phyloP scores from a whole-genome alignment of 2,113 vertebrate genomes.

The Choloepus hoffmanni region DNA sequence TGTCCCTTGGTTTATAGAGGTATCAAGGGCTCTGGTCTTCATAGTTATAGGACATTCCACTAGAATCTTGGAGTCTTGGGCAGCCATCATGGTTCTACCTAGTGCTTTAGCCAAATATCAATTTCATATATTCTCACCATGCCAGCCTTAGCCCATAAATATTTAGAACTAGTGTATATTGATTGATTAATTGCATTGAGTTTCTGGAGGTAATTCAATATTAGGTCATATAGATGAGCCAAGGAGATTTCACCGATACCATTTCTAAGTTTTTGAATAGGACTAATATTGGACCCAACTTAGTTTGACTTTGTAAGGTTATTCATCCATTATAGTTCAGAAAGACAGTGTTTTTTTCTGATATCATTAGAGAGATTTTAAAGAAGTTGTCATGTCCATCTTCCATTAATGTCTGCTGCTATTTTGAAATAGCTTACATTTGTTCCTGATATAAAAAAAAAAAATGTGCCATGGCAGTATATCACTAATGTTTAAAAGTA shows the following conservation, averaged over 20 bases:
- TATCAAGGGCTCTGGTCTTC: background rate
- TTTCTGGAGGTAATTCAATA: background rate
- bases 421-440: background rate
- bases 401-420: background rate
- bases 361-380: background rate
- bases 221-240: background rate
- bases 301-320: background rate
- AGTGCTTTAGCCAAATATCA: background rate
- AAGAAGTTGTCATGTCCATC: background rate
- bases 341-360: background rate
- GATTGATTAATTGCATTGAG: background rate
- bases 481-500: background rate
- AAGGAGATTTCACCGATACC: background rate
- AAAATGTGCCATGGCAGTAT: slow-evolving; percentile 4
- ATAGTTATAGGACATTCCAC: background rate
- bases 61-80: background rate
- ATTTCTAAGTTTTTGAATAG: slow-evolving; percentile 5
- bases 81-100: background rate
- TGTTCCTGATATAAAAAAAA: slow-evolving; percentile 21
- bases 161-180: slow-evolving; percentile 38
- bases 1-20: background rate
- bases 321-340: background rate
- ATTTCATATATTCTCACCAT: background rate
- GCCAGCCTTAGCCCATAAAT: slow-evolving; percentile 12
- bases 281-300: background rate